Evolutionary conservation across 2,888 invertebrate species (phyloP), one percentile per base, ranked within the genome.

Genomic region (Clitarchus hookeri): DNA sequence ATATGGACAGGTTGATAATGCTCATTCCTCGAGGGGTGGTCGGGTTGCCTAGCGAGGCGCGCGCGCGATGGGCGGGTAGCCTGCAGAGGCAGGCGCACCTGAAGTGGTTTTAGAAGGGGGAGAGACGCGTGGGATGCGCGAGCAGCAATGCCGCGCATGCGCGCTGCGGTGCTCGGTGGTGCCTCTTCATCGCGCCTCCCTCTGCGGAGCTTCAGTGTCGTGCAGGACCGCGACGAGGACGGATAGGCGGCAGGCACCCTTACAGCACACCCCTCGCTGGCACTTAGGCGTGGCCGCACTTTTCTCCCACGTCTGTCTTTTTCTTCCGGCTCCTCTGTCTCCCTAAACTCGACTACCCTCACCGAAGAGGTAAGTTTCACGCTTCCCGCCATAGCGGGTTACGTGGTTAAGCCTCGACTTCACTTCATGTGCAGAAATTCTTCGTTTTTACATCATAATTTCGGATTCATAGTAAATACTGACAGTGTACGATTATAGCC

Each of bases 201-300:
- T 19, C 65, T 2, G 23, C 23, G 23, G 23, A 65, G 65, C 23
- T 8, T 8, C 65, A 65, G 65, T 65, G 65, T 23, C 65, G 65
- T 65, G 65, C 19, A 65, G 65, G 65, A 65, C 65, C 65, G 65
- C 65, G 65, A 48, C 48, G 48, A 65, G n/a, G 65, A 65, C 65
- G 65, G 11, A 11, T 3, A 65, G 65, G 65, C 8, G 23, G 36
- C 23, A 65, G 23, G 12, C 1, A 0, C n/a, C 23, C 2, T 11
- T 23, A 65, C 65, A n/a, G 53, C 53, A n/a, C 65, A 8, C 65
- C n/a, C 65, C n/a, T n/a, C 65, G 19, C 65, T 19, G 65, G 65
- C 65, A 23, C 65, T 65, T 16, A 19, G 65, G 13, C 13, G 11
- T 11, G 65, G 13, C 65, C 65, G 23, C 65, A 65, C 8, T 6